A percentile compares a stretch with the other conserved stretches of the same genome.
phyloP scores from a whole-genome alignment of 1,140 invertebrate species.

The Nixonia krombeini region DNA sequence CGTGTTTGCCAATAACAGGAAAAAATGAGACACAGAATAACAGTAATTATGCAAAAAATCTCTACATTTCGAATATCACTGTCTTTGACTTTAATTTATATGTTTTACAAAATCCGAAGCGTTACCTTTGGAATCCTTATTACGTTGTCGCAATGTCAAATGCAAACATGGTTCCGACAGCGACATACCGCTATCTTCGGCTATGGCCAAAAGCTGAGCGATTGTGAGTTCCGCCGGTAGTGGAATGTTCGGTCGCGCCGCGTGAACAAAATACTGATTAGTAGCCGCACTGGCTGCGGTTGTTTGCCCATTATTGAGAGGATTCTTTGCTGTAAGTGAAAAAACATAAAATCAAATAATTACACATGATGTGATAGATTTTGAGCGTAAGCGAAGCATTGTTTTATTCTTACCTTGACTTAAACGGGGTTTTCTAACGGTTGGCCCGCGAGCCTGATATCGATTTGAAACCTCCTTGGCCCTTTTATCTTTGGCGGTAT shows the following conservation, averaged over 20 bases:
- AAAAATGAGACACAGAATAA: no score
- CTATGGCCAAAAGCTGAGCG: constrained; percentile 75
- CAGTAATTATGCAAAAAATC: no score
- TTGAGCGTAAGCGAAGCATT: no score
- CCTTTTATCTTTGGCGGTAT: constrained; percentile 87
- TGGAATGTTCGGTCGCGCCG: constrained; percentile 67
- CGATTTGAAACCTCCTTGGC: constrained; percentile 82
- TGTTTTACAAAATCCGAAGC: no score
- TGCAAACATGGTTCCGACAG: constrained; percentile 74
- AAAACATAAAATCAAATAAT: neutral
- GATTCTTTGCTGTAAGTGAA: constrained; percentile 44
- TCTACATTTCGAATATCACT: no score
- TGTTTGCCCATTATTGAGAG: constrained; percentile 40
- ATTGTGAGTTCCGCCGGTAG: constrained; percentile 75
- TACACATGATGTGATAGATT: no score
- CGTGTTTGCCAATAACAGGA: no score
- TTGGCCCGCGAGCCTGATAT: constrained; percentile 61
- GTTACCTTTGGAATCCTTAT: constrained; percentile 63
- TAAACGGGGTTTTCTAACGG: constrained; percentile 56
- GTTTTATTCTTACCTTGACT: constrained; percentile 52
- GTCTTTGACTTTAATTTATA: no score
- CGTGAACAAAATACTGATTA: constrained; percentile 67
- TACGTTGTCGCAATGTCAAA: constrained; percentile 62
- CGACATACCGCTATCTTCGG: constrained; percentile 73
- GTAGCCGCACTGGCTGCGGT: constrained; percentile 38